Base-by-base conservation (phyloP, 2,797 vertebrate genomes). In the Alfaro cultratus region DNA sequence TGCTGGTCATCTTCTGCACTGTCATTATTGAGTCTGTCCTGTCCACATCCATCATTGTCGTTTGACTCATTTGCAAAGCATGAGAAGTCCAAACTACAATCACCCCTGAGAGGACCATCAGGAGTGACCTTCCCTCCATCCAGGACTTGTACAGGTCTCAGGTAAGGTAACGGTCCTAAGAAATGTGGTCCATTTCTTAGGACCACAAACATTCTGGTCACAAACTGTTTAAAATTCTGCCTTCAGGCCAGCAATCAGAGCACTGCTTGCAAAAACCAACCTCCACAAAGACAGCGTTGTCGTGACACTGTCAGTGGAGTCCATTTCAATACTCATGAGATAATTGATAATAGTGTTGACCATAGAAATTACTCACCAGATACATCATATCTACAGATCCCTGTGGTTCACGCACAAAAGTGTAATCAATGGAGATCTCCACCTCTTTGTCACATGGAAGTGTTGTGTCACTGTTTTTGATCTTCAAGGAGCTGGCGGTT, bases 351-450 rank as follows among this genome's bases (percentile, higher is more conserved):
- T 21, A 15, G 18, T 36, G 29, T n/a, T 31, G 8, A 46, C 55
- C 36, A 21, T 34, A 74, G 34, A 41, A 53, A 34, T 12, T 41
- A 93, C 94, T 91, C 75, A 96, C 95, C 90, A 93, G 83, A 83
- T 93, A 94, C 34, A 93, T 83, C 13, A 96, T 9, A 60, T 92
- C 85, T 18, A 88, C 77, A 0, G 47, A 62, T 41, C 21, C 76
- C 53, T 68, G 21, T 0, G 34, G 53, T 78, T 75, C 81, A 13
- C 29, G 39, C 43, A 82, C 77, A 8, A 96, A 39, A 5, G 86
- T 81, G 83, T 94, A 95, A 1, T 80, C 46, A 67, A 95, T 82
- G 15, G 45, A 78, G 71, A 96, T 77, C 0, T 85, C 1, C 47
- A 83, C 73, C n/a, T 92, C 83, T 51, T 0, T 46, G 10, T 73